Conservation (phyloP, 2,113 vertebrate species). For the Pampusana beccarii region DNA sequence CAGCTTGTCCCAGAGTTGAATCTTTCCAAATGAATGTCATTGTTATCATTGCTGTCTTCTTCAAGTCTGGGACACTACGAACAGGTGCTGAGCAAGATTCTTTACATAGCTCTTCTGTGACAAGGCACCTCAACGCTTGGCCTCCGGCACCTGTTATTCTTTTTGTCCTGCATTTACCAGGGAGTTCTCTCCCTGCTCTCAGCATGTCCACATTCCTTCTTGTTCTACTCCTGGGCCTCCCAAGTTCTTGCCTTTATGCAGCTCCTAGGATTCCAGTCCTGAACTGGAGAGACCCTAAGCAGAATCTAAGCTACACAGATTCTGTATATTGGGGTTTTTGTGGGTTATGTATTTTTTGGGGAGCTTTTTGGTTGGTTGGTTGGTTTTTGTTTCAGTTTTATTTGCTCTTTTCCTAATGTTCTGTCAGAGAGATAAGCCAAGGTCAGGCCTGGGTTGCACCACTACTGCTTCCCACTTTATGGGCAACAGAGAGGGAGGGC, state of each 20-base stretch:
- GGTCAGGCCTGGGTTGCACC: not conserved
- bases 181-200: not conserved
- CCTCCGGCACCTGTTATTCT: conserved; percentile 18
- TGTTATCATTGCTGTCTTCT: not conserved
- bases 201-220: not conserved
- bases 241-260: not conserved
- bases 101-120: conserved; percentile 9
- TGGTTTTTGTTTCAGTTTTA: not conserved
- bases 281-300: not conserved
- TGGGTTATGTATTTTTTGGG: not conserved
- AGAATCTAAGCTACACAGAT: not conserved
- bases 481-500: not conserved
- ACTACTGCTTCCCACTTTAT: not conserved
- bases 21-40: not conserved
- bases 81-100: conserved; percentile 19
- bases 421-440: not conserved
- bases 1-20: not conserved
- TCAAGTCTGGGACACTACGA: not conserved
- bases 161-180: not conserved
- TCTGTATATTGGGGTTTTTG: not conserved
- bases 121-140: not conserved
- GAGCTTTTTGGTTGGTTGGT: not conserved
- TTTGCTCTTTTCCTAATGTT: not conserved
- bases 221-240: not conserved
- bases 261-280: not conserved